Evolutionary conservation across 2,888 invertebrate species (phyloP).

Genomic region (Drosophila limbata): DNA sequence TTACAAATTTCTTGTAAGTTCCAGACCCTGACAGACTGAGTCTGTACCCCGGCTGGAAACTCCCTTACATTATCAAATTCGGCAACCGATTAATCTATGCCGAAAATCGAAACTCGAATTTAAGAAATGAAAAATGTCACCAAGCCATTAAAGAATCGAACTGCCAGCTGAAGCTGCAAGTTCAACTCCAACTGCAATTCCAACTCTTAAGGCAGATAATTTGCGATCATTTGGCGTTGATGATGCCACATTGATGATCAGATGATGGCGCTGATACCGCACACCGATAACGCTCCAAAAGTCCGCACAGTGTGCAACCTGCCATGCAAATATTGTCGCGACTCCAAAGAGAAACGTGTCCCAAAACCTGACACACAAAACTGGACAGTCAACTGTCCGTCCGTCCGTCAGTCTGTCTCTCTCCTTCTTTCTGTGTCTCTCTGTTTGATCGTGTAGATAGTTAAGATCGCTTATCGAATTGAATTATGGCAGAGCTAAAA

Average conservation of each 20-base stretch:
- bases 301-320: conserved; percentile 21
- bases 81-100: conserved; percentile 64
- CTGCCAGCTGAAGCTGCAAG: conserved; percentile 1
- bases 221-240: conserved; percentile 80
- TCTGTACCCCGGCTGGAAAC: no score
- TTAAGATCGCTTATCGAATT: conserved; percentile 79
- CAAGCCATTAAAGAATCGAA: conserved; percentile 66
- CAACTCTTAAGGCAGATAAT: conserved; percentile 71
- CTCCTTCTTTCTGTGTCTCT: conserved; percentile 18
- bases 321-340: conserved; percentile 49
- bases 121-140: conserved; percentile 65
- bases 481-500: conserved; percentile 81
- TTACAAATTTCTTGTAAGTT: no score
- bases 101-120: conserved; percentile 73
- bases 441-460: conserved; percentile 77
- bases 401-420: background rate
- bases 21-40: no score
- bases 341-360: conserved; percentile 2
- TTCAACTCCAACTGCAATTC: conserved; percentile 18
- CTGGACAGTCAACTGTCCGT: conserved; percentile 4
- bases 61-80: conserved; percentile 22
- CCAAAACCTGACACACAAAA: conserved; percentile 12
- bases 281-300: conserved; percentile 62
- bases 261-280: conserved; percentile 77
- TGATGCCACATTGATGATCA: conserved; percentile 78